Evolutionary conservation across 2,113 vertebrate genomes (phyloP).

Genomic region (Elephantulus edwardii): DNA sequence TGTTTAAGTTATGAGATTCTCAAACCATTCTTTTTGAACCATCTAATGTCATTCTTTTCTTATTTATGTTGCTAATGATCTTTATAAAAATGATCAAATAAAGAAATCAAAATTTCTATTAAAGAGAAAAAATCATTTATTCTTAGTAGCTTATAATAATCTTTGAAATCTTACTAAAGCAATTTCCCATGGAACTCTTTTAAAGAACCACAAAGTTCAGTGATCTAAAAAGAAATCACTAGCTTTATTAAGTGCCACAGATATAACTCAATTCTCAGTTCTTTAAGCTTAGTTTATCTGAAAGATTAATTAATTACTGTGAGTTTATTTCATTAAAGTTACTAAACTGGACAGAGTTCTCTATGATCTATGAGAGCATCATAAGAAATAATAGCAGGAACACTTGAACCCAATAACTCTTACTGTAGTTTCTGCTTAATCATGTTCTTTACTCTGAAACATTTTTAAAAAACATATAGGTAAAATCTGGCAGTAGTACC

Average conservation of each 20-base stretch:
- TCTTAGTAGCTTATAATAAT: not conserved
- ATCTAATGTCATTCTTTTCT: not conserved
- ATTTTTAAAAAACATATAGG: not conserved
- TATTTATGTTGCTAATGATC: conserved; percentile 5
- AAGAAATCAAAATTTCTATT: not conserved
- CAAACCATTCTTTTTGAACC: not conserved
- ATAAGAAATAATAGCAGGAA: not conserved
- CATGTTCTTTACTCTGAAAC: not conserved
- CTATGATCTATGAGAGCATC: not conserved
- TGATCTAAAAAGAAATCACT: conserved; percentile 36
- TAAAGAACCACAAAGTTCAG: conserved; percentile 27
- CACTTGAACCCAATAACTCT: not conserved
- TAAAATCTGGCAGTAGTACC: not conserved
- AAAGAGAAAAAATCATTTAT: not conserved
- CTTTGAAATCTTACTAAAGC: conserved; percentile 50
- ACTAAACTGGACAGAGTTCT: not conserved
- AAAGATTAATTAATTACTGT: not conserved
- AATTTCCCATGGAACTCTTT: not conserved
- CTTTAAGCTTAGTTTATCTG: conserved; percentile 32
- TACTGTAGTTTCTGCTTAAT: not conserved
- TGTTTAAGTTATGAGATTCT: not conserved
- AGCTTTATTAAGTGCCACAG: conserved; percentile 46
- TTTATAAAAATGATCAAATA: not conserved
- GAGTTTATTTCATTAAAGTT: not conserved
- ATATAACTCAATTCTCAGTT: conserved; percentile 64